Base-by-base conservation (phyloP, 2,113 vertebrate genomes). In the Sebastes fasciatus region DNA sequence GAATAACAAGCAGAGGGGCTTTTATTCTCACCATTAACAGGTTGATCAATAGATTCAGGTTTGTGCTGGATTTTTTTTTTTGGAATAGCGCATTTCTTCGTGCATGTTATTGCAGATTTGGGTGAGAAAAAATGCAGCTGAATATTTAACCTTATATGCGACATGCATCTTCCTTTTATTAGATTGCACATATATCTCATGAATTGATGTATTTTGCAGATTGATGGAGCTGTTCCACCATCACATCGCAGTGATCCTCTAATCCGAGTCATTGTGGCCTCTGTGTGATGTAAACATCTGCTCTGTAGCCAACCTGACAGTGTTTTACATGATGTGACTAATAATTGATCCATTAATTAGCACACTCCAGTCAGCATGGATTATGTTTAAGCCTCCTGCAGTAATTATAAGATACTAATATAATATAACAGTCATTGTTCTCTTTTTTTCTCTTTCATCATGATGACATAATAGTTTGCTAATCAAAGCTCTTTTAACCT, bases 1-100 rank as follows among this genome's bases (percentile, higher is more conserved):
- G 69, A 84, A 76, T 61, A 58, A 77, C 71, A 68, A 34, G 80
- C 69, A 40, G 63, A n/a, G 46, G 48, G 5, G 79, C 21, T 54
- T 83, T 65, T 40, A 26, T 80, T 12, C 23, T 8, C 26, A 2
- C 4, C 45, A 48, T 62, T 8, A 63, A 77, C 73, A 57, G 66
- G 71, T 70, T 82, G 48, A 72, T n/a, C 34, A 0, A 42, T 1
- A 11, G 2, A 66, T 43, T 45, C 1, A 40, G 43, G 19, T 70
- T 77, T 16, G 16, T 13, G 49, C 49, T 82, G 79, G 5, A 69
- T 87, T 86, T 34, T 34, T 34, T 26, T 34, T 34, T 34, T 79
- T 75, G 71, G 54, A 83, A 87, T 86, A 92, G 89, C 91, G 93
- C 91, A 93, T 92, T 93, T 92, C 93, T 87, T 86, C 73, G n/a